Base-by-base conservation (phyloP, 2,888 invertebrate species). In the Phytoseiulus persimilis region DNA sequence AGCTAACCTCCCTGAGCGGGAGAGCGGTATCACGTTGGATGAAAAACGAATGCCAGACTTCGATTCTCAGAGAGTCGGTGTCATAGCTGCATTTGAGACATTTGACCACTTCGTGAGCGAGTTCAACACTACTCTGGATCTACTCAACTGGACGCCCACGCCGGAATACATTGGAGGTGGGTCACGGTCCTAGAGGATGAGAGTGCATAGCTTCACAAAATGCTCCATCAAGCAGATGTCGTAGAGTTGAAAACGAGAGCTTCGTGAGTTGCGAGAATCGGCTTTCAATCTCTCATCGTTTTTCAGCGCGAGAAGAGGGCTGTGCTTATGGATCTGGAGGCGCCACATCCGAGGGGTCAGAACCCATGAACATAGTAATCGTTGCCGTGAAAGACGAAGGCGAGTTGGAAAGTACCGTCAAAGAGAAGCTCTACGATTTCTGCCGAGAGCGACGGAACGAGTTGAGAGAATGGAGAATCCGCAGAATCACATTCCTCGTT, bases 21-120 rank as follows among this genome's bases (percentile, higher is more conserved):
- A 31, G 32, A 33, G 18, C 28, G 18, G n/a, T 1, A n/a, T 11
- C 3, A 39, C 33, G n/a, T 87, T 0, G 18, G 87, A 87, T 1
- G 33, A 14, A 18, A 31, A 2, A 31, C 83, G 31, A 5, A 23
- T 23, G 32, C 83, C 31, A n/a, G 87, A 65, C 28, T 65, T 65
- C 65, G 95, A 95, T 90, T 96, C 96, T 92, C 95, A 97, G 92
- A 94, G 94, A 91, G 96, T 96, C 31, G 98, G 98, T 0, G 96
- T 97, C 39, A 96, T 99, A 94, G 96, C 97, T 0, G 96, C 98
- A 0, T 99, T 99, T 93, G 95, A 95, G 90, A 95, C 95, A 87
- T 96, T 98, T 93, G 96, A 96, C 90, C 95, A 97, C 91, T 97
- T 98, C 92, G 95, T 95, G 90, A 90, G 89, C 3, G 32, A 33